Conservation (phyloP, 2,797 vertebrate genomes). For the Rousettus madagascariensis region DNA sequence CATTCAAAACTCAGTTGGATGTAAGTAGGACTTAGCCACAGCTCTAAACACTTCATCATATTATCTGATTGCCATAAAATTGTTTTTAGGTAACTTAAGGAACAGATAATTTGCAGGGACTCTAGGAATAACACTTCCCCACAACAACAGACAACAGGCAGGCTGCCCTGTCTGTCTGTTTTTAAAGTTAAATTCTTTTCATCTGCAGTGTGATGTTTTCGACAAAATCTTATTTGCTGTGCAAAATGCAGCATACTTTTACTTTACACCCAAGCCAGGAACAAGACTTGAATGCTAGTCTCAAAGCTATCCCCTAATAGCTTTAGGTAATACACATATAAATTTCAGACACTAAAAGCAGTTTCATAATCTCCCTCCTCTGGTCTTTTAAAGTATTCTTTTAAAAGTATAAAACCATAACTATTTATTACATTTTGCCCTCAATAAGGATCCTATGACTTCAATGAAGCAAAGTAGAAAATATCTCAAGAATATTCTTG, state of each 20-base stretch:
- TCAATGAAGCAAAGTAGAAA: slow-evolving; percentile 1
- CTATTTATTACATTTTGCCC: background rate
- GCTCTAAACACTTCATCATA: slow-evolving; percentile 50
- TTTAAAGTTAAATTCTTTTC: slow-evolving; percentile 43
- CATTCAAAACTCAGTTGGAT: background rate
- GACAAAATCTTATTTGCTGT: background rate
- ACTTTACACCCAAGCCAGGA: background rate
- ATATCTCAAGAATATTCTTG: background rate
- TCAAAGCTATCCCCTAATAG: background rate
- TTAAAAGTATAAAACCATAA: background rate
- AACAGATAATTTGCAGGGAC: background rate
- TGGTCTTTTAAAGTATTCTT: background rate
- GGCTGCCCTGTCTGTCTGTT: background rate
- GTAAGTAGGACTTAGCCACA: slow-evolving; percentile 30
- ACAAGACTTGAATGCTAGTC: slow-evolving; percentile 2
- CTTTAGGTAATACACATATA: background rate
- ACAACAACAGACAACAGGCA: background rate
- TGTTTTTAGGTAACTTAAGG: slow-evolving; percentile 40
- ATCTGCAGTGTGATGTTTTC: background rate
- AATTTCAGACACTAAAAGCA: background rate
- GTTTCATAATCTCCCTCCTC: background rate
- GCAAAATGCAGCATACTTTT: background rate
- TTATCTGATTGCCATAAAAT: slow-evolving; percentile 59
- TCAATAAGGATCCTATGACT: background rate
- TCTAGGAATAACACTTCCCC: slow-evolving; percentile 31